phyloP scores from a whole-genome alignment of 2,113 vertebrate species.

The Nannospalax galili region DNA sequence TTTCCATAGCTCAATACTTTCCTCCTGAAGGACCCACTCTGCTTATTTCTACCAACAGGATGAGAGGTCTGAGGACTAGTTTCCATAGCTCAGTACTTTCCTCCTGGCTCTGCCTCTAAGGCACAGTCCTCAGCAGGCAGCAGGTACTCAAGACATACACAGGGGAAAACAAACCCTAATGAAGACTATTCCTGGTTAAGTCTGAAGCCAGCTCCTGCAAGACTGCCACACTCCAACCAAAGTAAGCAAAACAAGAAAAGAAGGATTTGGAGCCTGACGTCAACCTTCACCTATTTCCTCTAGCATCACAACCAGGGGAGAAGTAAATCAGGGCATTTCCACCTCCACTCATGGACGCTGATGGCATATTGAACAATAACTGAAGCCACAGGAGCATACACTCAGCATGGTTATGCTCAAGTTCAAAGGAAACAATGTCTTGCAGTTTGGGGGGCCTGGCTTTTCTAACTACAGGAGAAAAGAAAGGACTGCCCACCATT shows the following conservation, averaged over 20 bases:
- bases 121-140: not conserved
- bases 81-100: not conserved
- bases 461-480: not conserved
- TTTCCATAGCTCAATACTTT: too few relatives aligned
- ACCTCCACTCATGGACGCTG: accelerated
- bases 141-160: not conserved
- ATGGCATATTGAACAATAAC: not conserved
- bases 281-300: not conserved
- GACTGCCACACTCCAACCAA: not conserved
- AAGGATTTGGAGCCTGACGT: not conserved
- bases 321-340: not conserved
- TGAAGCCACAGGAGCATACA: not conserved
- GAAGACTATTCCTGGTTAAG: not conserved
- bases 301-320: not conserved
- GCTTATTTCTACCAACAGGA: not conserved
- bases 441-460: not conserved
- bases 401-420: not conserved
- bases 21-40: too few relatives aligned
- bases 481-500: not conserved
- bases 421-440: not conserved
- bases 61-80: not conserved
- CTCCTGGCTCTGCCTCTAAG: not conserved
- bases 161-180: not conserved
- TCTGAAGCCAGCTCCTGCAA: not conserved
- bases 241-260: not conserved